Evolutionary conservation across 2,797 vertebrate species (phyloP).

Genomic region (Somateria mollissima): DNA sequence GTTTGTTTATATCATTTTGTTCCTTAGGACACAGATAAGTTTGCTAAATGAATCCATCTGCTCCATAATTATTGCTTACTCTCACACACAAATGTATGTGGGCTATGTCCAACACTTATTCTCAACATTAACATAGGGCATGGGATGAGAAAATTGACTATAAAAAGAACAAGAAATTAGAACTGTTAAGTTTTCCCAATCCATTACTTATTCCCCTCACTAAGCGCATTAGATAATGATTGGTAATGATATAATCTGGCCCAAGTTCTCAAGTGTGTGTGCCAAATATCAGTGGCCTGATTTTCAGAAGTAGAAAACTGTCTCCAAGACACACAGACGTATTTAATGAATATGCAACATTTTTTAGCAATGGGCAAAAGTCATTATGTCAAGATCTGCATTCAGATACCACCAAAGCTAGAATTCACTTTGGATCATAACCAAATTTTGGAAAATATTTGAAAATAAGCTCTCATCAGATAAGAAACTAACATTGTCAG

Average conservation of each 20-base stretch:
- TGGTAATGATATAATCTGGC: conserved; percentile 18
- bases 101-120: background rate
- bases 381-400: background rate
- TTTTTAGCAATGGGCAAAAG: background rate
- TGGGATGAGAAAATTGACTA: background rate
- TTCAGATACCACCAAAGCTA: background rate
- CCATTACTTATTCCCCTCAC: background rate
- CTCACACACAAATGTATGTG: background rate
- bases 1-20: background rate
- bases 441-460: background rate
- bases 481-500: background rate
- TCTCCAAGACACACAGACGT: conserved; percentile 2
- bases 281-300: conserved; percentile 12
- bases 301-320: conserved; percentile 20
- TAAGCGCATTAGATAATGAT: background rate
- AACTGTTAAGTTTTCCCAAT: background rate
- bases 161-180: background rate
- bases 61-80: background rate
- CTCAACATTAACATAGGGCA: background rate
- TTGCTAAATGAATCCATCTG: conserved; percentile 14
- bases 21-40: background rate
- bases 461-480: background rate
- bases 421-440: background rate
- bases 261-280: background rate
- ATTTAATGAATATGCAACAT: background rate